Evolutionary conservation across 2,888 invertebrate genomes (phyloP), one percentile per base, ranked within the genome.

Genomic region (Leptinotarsa juncta): DNA sequence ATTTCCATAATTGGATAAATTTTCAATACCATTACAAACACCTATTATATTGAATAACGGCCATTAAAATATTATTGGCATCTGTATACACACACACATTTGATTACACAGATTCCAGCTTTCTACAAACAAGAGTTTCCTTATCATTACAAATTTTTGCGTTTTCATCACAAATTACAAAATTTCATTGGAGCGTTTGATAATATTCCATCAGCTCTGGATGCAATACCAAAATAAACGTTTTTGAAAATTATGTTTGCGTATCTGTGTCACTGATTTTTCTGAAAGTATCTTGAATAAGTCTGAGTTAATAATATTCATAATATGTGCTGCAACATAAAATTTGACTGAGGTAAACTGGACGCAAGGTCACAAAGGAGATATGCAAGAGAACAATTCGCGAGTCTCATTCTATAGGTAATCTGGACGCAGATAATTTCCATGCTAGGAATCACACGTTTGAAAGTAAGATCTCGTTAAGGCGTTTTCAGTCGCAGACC

Each of bases 1-100:
- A 62, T 62, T 62, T 62, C 32, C 42, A 32, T 62, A 62, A 62
- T 62, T 62, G 62, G 10, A 62, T 62, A n/a, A n/a, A 62, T 62
- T 10, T 62, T 62, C 42, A 62, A 62, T 62, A 62, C 42, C 62
- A 62, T 62, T 32, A 62, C 32, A 62, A 42, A 18, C 10, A 62
- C 5, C 62, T 62, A 62, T 62, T 42, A 62, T 18, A 32, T n/a
- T n/a, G 42, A 62, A 57, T 62, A 32, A 42, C n/a, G 14, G 42
- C 18, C 42, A 62, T 62, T 62, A 62, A 18, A 42, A 62, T 62
- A 62, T 18, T 62, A 20, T 3, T 32, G 26, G 62, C 42, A 62
- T 12, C 26, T 62, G 16, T 32, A 32, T 32, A 62, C 32, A 42
- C 62, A 62, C 62, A 60, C 26, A 62, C 26, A 62, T 62, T 26